A percentile compares a stretch with the other conserved stretches of the same genome.
phyloP scores from a whole-genome alignment of 2,113 vertebrate genomes.

The Thalassoma bifasciatum region DNA sequence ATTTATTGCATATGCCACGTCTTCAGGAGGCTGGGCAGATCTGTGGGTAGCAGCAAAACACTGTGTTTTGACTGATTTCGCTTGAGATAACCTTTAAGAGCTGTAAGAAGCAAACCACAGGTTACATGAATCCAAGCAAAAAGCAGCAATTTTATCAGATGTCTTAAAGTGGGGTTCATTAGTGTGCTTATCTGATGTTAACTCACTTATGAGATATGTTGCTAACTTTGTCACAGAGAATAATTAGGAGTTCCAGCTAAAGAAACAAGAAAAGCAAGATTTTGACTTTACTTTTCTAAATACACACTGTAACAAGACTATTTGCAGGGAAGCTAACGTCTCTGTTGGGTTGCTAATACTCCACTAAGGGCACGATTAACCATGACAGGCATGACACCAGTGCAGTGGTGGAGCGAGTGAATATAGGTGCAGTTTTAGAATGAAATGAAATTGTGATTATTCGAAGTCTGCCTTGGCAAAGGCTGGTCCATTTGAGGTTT shows the following conservation, averaged over 20 bases:
- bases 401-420: too few relatives aligned
- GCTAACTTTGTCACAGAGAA: neutral
- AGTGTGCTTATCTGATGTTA: neutral
- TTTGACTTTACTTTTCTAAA: neutral
- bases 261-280: neutral
- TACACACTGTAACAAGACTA: neutral
- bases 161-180: slow-evolving; percentile 22
- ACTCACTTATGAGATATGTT: slow-evolving; percentile 1
- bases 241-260: slow-evolving; percentile 16
- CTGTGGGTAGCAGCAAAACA: slow-evolving; percentile 38
- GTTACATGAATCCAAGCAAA: neutral
- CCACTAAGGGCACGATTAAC: too few relatives aligned
- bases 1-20: slow-evolving; percentile 54
- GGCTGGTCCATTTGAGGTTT: too few relatives aligned
- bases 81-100: slow-evolving; percentile 18
- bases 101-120: slow-evolving; percentile 16
- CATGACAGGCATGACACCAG: too few relatives aligned
- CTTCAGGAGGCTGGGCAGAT: slow-evolving; percentile 55
- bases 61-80: slow-evolving; percentile 28
- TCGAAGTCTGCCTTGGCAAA: too few relatives aligned
- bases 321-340: neutral
- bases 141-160: slow-evolving; percentile 11
- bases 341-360: neutral
- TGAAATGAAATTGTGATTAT: too few relatives aligned
- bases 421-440: too few relatives aligned